Evolutionary conservation across 2,797 vertebrate species (phyloP), one percentile per base, ranked within the genome.

Genomic region (Poecile montanus): DNA sequence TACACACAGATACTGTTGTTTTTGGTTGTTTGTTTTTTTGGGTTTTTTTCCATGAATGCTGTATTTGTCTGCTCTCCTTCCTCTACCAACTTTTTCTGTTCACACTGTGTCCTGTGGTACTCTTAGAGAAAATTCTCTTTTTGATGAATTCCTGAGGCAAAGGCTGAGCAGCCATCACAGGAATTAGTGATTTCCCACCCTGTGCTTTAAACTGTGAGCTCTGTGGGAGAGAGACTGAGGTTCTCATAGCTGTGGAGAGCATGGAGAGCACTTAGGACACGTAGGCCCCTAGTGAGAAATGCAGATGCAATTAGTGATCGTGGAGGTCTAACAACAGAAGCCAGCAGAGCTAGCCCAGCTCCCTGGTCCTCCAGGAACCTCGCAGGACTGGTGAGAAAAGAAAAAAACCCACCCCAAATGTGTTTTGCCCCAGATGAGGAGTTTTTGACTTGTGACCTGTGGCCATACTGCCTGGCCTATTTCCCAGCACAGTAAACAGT

Each of bases 61-160:
- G 10, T 42, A 56, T 60, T 82, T 87, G 51, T 71, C 53, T 53
- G 27, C 6, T 68, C 30, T 60, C 40, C 61, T 70, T 88, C 70
- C 51, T 88, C 51, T 32, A 60, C 32, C 47, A 38, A 2, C 18
- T 56, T 47, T 57, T 71, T 61, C 58, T 60, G n/a, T 63, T 60
- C 38, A 30, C 12, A 9, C 54, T 57, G 34, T 65, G 44, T 84
- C 40, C 57, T 23, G 16, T 81, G 62, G 66, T 32, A 38, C 7
- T 80, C 62, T 84, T 88, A 23, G 29, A 65, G 44, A 87, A 85
- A 94, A 88, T 48, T 62, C 9, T 58, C 36, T 70, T 90, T 76
- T 60, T 63, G 11, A 44, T 42, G 3, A 88, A 74, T 77, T 88
- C 48, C 60, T 88, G 62, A 92, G 57, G 53, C 58, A 26, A 6